Evolutionary conservation across 1,140 invertebrate species (phyloP).

Genomic region (Cotesia vestalis): DNA sequence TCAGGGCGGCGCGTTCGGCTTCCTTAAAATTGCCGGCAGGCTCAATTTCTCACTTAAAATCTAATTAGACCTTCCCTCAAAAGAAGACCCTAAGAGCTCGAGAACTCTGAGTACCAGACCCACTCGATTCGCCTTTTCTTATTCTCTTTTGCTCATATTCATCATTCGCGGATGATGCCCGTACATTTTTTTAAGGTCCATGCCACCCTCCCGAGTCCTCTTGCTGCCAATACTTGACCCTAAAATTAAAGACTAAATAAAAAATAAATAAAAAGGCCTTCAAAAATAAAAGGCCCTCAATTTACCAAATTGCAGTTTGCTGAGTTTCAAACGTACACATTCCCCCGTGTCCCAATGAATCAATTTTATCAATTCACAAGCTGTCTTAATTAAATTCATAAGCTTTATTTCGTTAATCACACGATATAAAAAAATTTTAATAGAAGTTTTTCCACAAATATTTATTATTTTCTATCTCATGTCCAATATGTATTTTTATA

Average conservation of each 20-base stretch:
- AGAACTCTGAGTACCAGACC: conserved; percentile 5
- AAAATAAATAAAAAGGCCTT: conserved; percentile 48
- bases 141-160: conserved; percentile 15
- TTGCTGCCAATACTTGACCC: conserved; percentile 51
- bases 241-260: conserved; percentile 56
- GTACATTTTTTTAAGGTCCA: conserved; percentile 3
- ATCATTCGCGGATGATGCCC: conserved; percentile 1
- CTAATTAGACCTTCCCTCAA: conserved; percentile 61
- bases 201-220: conserved; percentile 34
- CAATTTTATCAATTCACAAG: conserved; percentile 22
- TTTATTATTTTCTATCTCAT: too few relatives aligned
- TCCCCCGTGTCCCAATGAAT: conserved; percentile 8
- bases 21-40: conserved; percentile 66
- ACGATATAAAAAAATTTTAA: neutral
- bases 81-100: conserved; percentile 21
- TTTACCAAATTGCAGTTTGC: conserved; percentile 64
- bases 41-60: conserved; percentile 67
- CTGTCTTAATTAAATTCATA: neutral
- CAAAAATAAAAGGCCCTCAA: conserved; percentile 40
- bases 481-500: too few relatives aligned
- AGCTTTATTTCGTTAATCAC: too few relatives aligned
- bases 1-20: conserved; percentile 62
- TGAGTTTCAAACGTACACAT: conserved; percentile 5
- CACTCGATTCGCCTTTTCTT: conserved; percentile 11
- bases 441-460: too few relatives aligned